phyloP scores from a whole-genome alignment of 2,797 vertebrate species.

The Malacoraja senta region DNA sequence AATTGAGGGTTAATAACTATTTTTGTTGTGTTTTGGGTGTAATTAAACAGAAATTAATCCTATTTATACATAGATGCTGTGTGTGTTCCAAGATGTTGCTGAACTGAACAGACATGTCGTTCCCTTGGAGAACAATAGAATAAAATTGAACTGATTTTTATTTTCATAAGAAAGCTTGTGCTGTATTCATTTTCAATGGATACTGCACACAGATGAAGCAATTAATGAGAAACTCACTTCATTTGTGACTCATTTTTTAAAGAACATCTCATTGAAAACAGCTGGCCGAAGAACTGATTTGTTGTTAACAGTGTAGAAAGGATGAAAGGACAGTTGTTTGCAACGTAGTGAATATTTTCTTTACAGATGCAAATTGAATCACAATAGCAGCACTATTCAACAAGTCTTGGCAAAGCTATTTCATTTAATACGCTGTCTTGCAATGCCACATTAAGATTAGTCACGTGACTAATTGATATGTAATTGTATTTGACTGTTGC shows the following conservation, averaged over 20 bases:
- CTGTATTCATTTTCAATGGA: not conserved
- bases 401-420: not conserved
- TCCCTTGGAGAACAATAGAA: not conserved
- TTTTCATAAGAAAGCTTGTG: not conserved
- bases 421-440: not conserved
- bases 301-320: not conserved
- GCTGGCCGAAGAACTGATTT: constrained; percentile 7
- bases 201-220: not conserved
- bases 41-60: not conserved
- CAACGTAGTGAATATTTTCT: constrained; percentile 20
- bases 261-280: not conserved
- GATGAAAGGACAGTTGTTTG: constrained; percentile 12
- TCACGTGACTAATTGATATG: not conserved
- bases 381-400: constrained; percentile 4
- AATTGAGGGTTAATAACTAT: not conserved
- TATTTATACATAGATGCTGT: not conserved
- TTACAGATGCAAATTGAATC: constrained; percentile 25
- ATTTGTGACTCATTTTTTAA: not conserved
- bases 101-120: not conserved
- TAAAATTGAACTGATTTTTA: not conserved
- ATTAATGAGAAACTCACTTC: not conserved
- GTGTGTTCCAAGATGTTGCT: not conserved
- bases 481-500: not conserved
- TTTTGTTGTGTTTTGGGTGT: not conserved
- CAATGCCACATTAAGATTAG: not conserved